phyloP scores from a whole-genome alignment of 37 sponge, comb jelly and placozoan genomes.

The Spongilla lacustris region DNA sequence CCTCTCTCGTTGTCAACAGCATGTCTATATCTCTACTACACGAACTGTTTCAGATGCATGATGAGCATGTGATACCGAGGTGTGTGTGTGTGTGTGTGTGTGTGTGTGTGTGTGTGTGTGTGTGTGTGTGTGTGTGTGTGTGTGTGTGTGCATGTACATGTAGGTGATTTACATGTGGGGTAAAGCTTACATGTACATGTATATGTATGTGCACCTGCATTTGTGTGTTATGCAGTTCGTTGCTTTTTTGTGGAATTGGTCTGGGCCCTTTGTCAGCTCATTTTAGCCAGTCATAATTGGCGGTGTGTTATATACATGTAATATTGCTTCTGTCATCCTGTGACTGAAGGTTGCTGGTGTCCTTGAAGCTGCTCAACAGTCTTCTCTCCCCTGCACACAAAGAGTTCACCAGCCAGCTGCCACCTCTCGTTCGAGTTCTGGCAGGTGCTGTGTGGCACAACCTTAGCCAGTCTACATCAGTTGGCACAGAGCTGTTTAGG shows the following conservation, averaged over 20 bases:
- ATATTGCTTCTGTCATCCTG: not conserved
- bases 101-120: not conserved
- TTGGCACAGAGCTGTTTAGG: not conserved
- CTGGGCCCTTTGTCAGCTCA: no score
- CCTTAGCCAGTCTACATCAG: not conserved
- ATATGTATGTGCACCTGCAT: not conserved
- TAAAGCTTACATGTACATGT: not conserved
- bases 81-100: not conserved
- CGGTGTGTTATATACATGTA: not conserved
- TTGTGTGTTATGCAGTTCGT: no score
- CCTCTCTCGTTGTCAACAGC: not conserved
- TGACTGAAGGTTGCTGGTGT: not conserved
- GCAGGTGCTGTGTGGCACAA: conserved; percentile 43
- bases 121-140: not conserved
- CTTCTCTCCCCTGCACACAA: not conserved
- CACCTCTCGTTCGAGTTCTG: conserved; percentile 36
- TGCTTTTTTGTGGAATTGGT: no score
- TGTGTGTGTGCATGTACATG: no score
- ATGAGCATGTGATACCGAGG: not conserved
- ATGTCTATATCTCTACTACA: conserved; percentile 20
- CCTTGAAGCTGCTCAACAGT: not conserved
- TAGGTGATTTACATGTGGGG: not conserved
- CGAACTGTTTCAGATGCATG: conserved; percentile 5
- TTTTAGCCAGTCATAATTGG: not conserved
- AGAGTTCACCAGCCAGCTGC: not conserved